Evolutionary conservation across 2,797 vertebrate genomes (phyloP).

Genomic region (Cheirogaleus major): DNA sequence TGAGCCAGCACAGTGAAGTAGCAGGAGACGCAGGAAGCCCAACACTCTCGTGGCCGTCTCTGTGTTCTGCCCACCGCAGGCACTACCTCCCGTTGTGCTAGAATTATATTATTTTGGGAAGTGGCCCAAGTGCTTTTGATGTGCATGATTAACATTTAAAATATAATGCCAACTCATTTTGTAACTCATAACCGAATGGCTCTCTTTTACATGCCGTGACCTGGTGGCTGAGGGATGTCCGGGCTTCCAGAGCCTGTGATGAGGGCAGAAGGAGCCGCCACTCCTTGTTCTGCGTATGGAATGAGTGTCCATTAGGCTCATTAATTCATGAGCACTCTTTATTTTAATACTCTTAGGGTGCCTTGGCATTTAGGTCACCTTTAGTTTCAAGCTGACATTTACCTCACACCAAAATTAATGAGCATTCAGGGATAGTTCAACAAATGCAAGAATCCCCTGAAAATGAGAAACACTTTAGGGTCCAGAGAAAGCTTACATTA

Average conservation of each 20-base stretch:
- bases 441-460: conserved; percentile 66
- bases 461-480: conserved; percentile 68
- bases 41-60: not conserved
- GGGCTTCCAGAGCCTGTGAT: accelerated
- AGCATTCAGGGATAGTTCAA: conserved; percentile 76
- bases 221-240: not conserved
- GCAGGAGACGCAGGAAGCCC: not conserved
- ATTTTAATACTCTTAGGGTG: conserved; percentile 77
- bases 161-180: conserved; percentile 62
- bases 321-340: conserved; percentile 80
- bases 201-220: not conserved
- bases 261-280: not conserved
- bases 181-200: conserved; percentile 18
- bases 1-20: not conserved
- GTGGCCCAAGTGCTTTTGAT: conserved; percentile 37
- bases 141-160: conserved; percentile 65
- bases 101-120: conserved; percentile 62
- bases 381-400: conserved; percentile 82
- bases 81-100: not conserved
- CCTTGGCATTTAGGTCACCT: conserved; percentile 80
- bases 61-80: not conserved
- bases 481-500: conserved; percentile 38
- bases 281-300: conserved; percentile 38
- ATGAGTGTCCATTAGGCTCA: conserved; percentile 59
- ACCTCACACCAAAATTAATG: conserved; percentile 82